These are phyloP conservation scores for Synanceia verrucosa DNA, from an alignment of 2,797 vertebrate genomes.

Conservation along the genomic window DNA sequence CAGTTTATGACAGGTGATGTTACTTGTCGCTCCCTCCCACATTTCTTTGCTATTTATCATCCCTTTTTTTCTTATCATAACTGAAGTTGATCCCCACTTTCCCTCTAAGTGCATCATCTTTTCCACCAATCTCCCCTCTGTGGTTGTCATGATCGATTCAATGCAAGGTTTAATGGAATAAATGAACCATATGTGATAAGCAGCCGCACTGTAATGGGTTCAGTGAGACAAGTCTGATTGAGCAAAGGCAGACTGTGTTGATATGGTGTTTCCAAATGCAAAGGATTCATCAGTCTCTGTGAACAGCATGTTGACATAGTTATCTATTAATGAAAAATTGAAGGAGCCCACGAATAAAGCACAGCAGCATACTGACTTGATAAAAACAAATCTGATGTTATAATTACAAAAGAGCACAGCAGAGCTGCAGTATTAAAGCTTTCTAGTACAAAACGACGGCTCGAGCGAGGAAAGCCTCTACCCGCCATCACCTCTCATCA, in stretches of 20 bases:
- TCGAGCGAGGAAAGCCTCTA: neutral
- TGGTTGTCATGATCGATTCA: neutral
- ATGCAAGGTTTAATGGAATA: constrained; percentile 14
- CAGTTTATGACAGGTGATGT: neutral
- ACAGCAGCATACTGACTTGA: neutral
- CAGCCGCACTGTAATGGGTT: constrained; percentile 8
- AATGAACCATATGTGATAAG: constrained; percentile 19
- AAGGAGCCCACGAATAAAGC: neutral
- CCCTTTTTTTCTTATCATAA: neutral
- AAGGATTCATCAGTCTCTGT: neutral
- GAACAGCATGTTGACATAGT: neutral
- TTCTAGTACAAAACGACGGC: neutral
- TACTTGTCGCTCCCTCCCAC: constrained; percentile 6
- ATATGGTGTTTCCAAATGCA: neutral
- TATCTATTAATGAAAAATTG: neutral
- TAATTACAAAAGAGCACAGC: neutral
- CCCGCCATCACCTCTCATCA: neutral
- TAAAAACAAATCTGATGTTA: neutral
- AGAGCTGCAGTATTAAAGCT: neutral
- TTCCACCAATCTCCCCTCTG: neutral
- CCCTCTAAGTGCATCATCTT: neutral
- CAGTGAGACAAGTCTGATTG: constrained; percentile 2
- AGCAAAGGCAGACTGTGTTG: neutral
- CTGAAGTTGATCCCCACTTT: neutral
- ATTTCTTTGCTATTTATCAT: neutral